Conservation (phyloP, 2,888 invertebrate species). For the Alviniconcha strummeri region DNA sequence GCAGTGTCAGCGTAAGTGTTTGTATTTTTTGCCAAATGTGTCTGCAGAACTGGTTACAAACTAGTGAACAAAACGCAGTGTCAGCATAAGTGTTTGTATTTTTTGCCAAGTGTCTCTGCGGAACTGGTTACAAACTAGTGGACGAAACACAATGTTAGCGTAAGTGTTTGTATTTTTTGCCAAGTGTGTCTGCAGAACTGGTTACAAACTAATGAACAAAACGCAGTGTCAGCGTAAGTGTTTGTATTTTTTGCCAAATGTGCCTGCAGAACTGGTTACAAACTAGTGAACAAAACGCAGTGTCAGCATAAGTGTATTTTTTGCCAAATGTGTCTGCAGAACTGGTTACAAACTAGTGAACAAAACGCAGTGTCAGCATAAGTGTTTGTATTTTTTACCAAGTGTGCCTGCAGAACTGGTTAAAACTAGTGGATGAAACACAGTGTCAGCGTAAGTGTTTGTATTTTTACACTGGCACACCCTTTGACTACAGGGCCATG, state of each 20-base stretch:
- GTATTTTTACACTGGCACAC: neutral
- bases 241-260: slow-evolving; percentile 75
- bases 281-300: slow-evolving; percentile 74
- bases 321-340: slow-evolving; percentile 81
- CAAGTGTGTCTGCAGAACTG: slow-evolving; percentile 84
- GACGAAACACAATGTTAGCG: slow-evolving; percentile 78
- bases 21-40: slow-evolving; percentile 76
- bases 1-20: slow-evolving; percentile 80
- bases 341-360: slow-evolving; percentile 82
- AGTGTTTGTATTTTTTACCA: slow-evolving; percentile 67
- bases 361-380: slow-evolving; percentile 80
- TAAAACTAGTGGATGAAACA: slow-evolving; percentile 76
- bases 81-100: slow-evolving; percentile 77
- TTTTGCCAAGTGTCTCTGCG: slow-evolving; percentile 81
- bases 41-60: slow-evolving; percentile 84
- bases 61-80: slow-evolving; percentile 77
- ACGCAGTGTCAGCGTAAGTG: slow-evolving; percentile 80
- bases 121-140: slow-evolving; percentile 80
- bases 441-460: slow-evolving; percentile 80
- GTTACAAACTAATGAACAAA: slow-evolving; percentile 79
- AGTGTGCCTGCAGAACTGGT: slow-evolving; percentile 85
- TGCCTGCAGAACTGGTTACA: slow-evolving; percentile 84
- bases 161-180: slow-evolving; percentile 70
- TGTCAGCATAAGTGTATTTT: slow-evolving; percentile 80
- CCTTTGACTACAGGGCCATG: neutral